Percentiles rank a stretch among this genome's conserved stretches.
These are phyloP conservation scores for Pyrgus malvae DNA, from an alignment of 2,888 invertebrate genomes.

Conservation along the genomic window DNA sequence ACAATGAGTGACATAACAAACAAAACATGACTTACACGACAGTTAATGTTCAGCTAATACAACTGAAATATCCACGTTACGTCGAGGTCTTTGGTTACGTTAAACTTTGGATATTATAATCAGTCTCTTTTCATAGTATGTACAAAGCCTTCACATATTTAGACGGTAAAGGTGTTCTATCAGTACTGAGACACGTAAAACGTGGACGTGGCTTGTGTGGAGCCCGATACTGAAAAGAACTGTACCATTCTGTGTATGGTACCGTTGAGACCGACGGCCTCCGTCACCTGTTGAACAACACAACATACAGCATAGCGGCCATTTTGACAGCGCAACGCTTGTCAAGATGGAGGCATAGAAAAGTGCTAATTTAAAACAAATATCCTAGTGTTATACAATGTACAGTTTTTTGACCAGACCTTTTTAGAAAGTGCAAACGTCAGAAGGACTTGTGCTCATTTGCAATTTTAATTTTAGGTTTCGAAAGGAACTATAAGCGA, in stretches of 20 bases:
- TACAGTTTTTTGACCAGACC: constrained; percentile 10
- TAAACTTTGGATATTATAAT: constrained; percentile 73
- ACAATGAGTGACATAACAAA: constrained; percentile 80
- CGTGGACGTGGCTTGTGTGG: constrained; percentile 83
- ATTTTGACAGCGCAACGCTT: constrained; percentile 45
- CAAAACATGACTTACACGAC: constrained; percentile 81
- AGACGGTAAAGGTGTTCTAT: constrained; percentile 57
- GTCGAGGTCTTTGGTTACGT: constrained; percentile 65
- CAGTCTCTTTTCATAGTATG: constrained; percentile 75
- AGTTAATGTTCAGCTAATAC: constrained; percentile 71
- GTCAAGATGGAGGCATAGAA: constrained; percentile 40
- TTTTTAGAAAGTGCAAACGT: constrained; percentile 18
- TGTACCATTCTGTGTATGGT: constrained; percentile 84
- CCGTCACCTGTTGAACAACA: constrained; percentile 83
- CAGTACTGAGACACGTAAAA: constrained; percentile 84
- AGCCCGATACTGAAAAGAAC: constrained; percentile 84
- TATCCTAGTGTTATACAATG: constrained; percentile 20
- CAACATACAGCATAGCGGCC: constrained; percentile 70
- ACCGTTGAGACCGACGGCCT: constrained; percentile 83
- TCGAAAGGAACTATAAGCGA: constrained; percentile 51
- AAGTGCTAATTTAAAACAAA: constrained; percentile 23
- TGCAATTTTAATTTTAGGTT: constrained; percentile 10
- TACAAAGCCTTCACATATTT: constrained; percentile 67
- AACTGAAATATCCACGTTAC: constrained; percentile 69
- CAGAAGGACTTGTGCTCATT: constrained; percentile 12